Conservation (phyloP, 2,797 vertebrate species). For the Onychomys arenicola region DNA sequence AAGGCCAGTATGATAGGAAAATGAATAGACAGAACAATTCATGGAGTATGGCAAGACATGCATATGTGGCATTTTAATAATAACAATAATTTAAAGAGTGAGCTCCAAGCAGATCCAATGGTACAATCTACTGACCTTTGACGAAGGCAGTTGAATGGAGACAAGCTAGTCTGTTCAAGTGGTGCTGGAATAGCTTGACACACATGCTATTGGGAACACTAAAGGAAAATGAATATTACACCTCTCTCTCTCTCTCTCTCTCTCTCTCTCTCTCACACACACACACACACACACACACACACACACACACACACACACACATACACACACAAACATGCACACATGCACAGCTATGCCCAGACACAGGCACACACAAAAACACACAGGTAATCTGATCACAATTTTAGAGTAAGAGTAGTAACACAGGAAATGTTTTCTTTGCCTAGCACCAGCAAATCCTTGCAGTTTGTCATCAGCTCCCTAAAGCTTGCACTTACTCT, state of each 20-base stretch:
- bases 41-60: background rate
- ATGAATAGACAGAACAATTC: background rate
- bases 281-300: too few relatives aligned
- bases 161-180: background rate
- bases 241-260: too few relatives aligned
- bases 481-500: background rate
- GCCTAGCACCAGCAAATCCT: too few relatives aligned
- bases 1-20: too few relatives aligned
- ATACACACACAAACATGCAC: too few relatives aligned
- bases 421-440: background rate
- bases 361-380: background rate
- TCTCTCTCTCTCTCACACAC: too few relatives aligned
- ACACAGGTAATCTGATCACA: background rate
- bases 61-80: background rate
- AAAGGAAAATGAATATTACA: background rate
- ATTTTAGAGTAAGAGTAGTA: background rate
- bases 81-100: background rate
- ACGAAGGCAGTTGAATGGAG: background rate
- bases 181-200: too few relatives aligned
- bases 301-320: too few relatives aligned
- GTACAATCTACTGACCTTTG: background rate
- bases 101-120: background rate
- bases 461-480: too few relatives aligned
- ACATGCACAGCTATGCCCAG: background rate
- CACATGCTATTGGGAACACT: too few relatives aligned